Evolutionary conservation across 2,113 vertebrate genomes (phyloP), one percentile per base, ranked within the genome.

Genomic region (Neopipo cinnamomea): DNA sequence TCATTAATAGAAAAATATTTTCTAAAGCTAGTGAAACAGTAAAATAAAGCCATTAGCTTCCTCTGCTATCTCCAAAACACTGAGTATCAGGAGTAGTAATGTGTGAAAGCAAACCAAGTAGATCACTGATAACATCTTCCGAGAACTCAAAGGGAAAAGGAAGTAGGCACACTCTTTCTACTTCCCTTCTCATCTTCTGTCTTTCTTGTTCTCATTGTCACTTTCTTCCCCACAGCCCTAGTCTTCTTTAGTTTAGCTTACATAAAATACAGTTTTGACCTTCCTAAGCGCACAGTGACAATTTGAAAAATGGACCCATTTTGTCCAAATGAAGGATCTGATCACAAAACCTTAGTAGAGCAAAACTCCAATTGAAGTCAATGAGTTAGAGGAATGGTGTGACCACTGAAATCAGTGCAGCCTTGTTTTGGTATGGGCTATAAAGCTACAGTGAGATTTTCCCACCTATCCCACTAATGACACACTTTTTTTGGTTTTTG

Each of bases 241-340:
- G 9, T 61, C 28, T 41, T 82, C 67, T 61, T 85, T 68, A 35
- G 10, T 76, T 74, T 87, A 65, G 35, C 17, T 70, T 82, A 55
- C 50, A 14, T 44, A 88, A 90, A 86, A 92, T 39, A 76, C 27
- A 86, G 12, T 39, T 90, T 86, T 90, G 75, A 83, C 75, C 68
- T 95, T 88, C 74, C 15, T 14, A 83, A 74, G 47, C 65, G 78
- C 49, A 66, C 7, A 72, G 5, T 63, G 59, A 81, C 76, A 84
- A 77, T 92, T 80, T 93, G 76, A 93, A 95, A 86, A 84, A 95
- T 47, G 8, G 55, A 84, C 80, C 75, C 20, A 31, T 88, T 94
- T 93, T 86, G n/a, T 53, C 50, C 68, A 74, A 77, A 78, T 78
- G 39, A 91, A 81, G 30, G 70, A 80, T 70, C 73, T 87, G 68